Evolutionary conservation across 2,888 invertebrate genomes (phyloP).

Genomic region (Lomographa bimaculata): DNA sequence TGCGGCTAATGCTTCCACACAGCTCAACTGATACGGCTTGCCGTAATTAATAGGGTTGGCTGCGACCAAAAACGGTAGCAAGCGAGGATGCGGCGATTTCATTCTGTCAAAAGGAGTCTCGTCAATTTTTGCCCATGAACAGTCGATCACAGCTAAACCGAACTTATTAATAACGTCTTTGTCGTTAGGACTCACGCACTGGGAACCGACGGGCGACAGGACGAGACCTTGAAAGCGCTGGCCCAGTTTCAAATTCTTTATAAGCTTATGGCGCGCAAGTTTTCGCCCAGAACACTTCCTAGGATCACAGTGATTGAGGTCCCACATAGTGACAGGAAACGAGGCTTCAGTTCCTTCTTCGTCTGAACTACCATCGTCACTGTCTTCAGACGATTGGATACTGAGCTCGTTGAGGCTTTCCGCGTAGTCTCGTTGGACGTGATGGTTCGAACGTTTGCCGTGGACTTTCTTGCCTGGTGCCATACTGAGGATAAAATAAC

Average conservation of each 20-base stretch:
- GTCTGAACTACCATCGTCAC: slow-evolving; percentile 52
- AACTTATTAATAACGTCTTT: slow-evolving; percentile 88
- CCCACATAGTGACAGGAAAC: slow-evolving; percentile 98
- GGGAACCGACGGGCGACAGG: slow-evolving; percentile 92
- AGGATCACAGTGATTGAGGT: slow-evolving; percentile 98
- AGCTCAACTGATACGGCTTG: slow-evolving; percentile 96
- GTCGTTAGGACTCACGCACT: slow-evolving; percentile 95
- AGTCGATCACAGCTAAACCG: slow-evolving; percentile 99
- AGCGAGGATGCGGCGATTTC: slow-evolving; percentile 91
- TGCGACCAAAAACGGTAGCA: slow-evolving; percentile 97
- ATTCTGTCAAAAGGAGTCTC: slow-evolving; percentile 95
- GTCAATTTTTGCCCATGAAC: slow-evolving; percentile 98
- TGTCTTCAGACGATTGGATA: slow-evolving; percentile 61
- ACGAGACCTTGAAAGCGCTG: slow-evolving; percentile 93
- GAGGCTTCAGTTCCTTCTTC: slow-evolving; percentile 73
- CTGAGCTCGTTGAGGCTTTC: slow-evolving; percentile 67
- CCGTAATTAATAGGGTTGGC: slow-evolving; percentile 99
- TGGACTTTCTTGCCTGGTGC: slow-evolving; percentile 63
- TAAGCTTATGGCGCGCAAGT: slow-evolving; percentile 90
- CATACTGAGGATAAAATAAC: too few relatives aligned
- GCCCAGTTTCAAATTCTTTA: slow-evolving; percentile 92
- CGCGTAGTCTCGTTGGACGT: slow-evolving; percentile 66
- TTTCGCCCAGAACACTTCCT: slow-evolving; percentile 98
- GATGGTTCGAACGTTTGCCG: slow-evolving; percentile 66
- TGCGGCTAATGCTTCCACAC: slow-evolving; percentile 98